Percentiles rank a stretch among this genome's conserved stretches.
phyloP scores from a whole-genome alignment of 2,888 invertebrate species.

The Phalera bucephala region DNA sequence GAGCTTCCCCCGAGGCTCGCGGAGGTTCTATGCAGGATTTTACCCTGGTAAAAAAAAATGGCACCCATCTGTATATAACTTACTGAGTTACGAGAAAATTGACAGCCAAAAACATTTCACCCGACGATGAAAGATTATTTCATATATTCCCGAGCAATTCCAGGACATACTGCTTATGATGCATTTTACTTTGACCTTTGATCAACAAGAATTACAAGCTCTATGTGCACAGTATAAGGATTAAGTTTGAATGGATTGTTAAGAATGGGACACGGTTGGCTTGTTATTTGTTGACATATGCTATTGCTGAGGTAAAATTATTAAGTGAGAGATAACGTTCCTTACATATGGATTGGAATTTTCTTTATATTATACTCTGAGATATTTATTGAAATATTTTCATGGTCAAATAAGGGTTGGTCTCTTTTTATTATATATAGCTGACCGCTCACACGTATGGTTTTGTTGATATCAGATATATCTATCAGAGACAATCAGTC shows the following conservation, averaged over 20 bases:
- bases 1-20: no score
- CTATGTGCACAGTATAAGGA: neutral
- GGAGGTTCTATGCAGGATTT: no score
- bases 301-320: constrained; percentile 5
- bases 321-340: constrained; percentile 9
- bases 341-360: neutral
- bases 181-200: constrained; percentile 8
- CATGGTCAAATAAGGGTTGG: no score
- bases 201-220: constrained; percentile 3
- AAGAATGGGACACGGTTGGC: constrained; percentile 3
- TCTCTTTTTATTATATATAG: no score
- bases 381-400: no score
- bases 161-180: constrained; percentile 4
- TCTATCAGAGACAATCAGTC: no score
- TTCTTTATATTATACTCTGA: neutral
- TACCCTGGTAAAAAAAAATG: no score
- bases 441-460: neutral
- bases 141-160: constrained; percentile 6
- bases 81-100: no score
- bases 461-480: no score
- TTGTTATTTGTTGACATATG: constrained; percentile 11
- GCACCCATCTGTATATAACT: no score
- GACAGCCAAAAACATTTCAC: neutral
- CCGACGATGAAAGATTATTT: constrained; percentile 1
- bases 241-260: neutral